A percentile compares a stretch with the other conserved stretches of the same genome.
Conservation (phyloP, 2,113 vertebrate species). For the Corythornis madagascariensis region DNA sequence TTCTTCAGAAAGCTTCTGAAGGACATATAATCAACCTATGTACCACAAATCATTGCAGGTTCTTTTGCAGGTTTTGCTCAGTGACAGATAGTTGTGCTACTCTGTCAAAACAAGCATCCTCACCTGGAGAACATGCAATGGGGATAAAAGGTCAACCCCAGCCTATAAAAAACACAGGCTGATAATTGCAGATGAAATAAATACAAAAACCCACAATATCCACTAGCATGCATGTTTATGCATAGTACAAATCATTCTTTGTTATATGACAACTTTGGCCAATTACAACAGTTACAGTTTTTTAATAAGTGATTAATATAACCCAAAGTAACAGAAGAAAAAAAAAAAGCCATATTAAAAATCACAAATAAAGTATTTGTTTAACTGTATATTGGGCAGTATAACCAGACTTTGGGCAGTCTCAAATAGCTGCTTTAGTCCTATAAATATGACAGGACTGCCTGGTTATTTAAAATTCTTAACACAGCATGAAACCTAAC, state of each 20-base stretch:
- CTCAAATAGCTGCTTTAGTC: not conserved
- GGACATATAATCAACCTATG: not conserved
- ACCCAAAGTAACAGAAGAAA: not conserved
- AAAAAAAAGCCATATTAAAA: not conserved
- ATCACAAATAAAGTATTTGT: not conserved
- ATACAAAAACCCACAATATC: not conserved
- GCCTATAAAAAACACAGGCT: not conserved
- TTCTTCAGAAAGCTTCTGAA: slow-evolving; percentile 32
- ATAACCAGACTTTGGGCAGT: not conserved
- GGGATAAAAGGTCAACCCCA: slow-evolving; percentile 5
- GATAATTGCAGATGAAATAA: slow-evolving; percentile 6
- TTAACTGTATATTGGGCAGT: not conserved
- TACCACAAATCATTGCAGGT: slow-evolving; percentile 29
- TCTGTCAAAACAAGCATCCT: not conserved
- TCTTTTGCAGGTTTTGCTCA: slow-evolving; percentile 15
- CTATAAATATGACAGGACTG: not conserved
- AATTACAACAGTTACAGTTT: not conserved
- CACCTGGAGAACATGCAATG: not conserved
- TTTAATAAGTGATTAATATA: not conserved
- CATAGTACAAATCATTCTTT: not conserved
- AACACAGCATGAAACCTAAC: slow-evolving; percentile 34
- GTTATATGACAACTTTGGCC: not conserved
- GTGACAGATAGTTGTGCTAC: slow-evolving; percentile 15
- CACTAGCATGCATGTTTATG: not conserved
- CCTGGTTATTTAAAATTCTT: slow-evolving; percentile 39